Conservation (phyloP, 2,113 vertebrate genomes). For the Azemiops feae region DNA sequence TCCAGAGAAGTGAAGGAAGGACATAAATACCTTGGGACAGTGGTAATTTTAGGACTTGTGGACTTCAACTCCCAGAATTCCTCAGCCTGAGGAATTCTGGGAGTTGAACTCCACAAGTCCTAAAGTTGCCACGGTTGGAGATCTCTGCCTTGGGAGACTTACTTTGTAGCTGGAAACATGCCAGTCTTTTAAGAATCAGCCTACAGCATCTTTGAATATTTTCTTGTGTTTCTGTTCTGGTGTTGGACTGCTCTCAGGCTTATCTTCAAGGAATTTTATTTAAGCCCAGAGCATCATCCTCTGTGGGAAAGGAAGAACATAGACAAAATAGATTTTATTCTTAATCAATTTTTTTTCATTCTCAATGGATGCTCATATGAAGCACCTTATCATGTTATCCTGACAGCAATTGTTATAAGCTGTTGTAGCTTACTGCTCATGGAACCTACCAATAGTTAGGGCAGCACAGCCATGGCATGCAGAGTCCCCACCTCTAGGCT, state of each 20-base stretch:
- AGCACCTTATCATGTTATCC: not conserved
- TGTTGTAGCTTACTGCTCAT: not conserved
- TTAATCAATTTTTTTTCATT: not conserved
- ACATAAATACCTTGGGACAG: not conserved
- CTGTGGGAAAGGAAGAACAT: not conserved
- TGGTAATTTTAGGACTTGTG: too few relatives aligned
- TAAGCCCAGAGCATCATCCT: not conserved
- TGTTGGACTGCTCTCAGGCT: not conserved
- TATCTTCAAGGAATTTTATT: not conserved
- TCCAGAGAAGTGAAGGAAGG: not conserved
- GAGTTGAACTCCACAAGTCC: too few relatives aligned
- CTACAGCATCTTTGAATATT: not conserved
- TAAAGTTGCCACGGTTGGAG: too few relatives aligned
- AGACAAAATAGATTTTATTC: not conserved
- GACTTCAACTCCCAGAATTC: too few relatives aligned
- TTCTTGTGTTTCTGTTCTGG: not conserved
- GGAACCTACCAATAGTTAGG: not conserved
- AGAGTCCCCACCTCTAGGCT: not conserved
- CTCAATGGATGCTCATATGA: not conserved
- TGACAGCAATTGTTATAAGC: not conserved
- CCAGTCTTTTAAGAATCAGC: not conserved
- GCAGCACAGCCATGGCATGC: not conserved
- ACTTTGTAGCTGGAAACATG: not conserved
- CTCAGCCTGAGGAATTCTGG: too few relatives aligned
- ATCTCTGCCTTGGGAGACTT: not conserved